phyloP scores from a whole-genome alignment of 2,797 vertebrate genomes.

The Okamejei kenojei region DNA sequence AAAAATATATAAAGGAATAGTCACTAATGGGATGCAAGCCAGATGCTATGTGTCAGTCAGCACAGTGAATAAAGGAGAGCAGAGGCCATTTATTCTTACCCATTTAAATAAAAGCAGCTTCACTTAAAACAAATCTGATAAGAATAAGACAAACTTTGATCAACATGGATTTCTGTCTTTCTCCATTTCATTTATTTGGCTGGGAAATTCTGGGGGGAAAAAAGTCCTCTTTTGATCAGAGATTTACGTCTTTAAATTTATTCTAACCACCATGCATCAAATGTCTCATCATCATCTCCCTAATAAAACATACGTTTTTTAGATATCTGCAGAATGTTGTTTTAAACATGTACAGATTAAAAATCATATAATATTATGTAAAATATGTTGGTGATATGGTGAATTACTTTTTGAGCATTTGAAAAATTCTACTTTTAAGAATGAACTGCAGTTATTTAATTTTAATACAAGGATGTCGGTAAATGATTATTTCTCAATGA shows the following conservation, averaged over 20 bases:
- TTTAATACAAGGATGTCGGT: neutral
- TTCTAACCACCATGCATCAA: neutral
- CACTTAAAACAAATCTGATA: constrained; percentile 4
- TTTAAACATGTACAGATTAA: neutral
- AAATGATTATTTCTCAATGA: neutral
- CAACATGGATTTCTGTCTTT: constrained; percentile 18
- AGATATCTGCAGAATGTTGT: neutral
- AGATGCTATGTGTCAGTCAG: constrained; percentile 2
- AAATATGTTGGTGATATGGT: neutral
- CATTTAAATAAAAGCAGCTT: constrained; percentile 29
- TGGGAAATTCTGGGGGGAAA: neutral
- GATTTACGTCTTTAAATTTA: neutral
- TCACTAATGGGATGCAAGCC: neutral
- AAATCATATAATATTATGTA: neutral
- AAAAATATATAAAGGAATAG: neutral
- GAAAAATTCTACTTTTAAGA: neutral
- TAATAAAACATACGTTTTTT: neutral
- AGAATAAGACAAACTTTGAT: constrained; percentile 11
- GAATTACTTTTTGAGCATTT: neutral
- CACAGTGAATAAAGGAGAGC: neutral
- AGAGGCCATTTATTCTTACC: neutral
- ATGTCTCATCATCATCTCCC: neutral
- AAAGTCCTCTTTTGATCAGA: neutral
- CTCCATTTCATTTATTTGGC: neutral
- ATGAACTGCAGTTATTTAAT: neutral